Evolutionary conservation across 2,113 vertebrate species (phyloP), one percentile per base, ranked within the genome.

Genomic region (Protomyctophum bolini): DNA sequence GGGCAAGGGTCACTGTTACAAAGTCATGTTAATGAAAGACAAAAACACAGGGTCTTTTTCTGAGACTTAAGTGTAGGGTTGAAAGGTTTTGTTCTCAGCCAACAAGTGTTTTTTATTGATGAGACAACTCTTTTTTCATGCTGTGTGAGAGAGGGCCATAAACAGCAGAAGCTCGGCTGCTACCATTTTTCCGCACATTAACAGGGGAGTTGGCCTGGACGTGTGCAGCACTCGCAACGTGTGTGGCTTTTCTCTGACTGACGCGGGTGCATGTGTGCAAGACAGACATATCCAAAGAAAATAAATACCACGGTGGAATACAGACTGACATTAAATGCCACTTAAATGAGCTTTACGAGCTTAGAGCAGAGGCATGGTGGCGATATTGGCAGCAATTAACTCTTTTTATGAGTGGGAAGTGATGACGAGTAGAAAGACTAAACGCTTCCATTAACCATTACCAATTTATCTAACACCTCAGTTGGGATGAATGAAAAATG

Each of bases 201-300:
- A 69, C 48, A 75, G 54, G 62, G 14, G 78, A 68, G 72, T 83
- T 82, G 81, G 86, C 69, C 72, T 77, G 66, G 72, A 63, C 87
- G 84, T 86, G 83, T 85, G 83, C 63, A 29, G 77, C 0, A 8
- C 78, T 80, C 67, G 12, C 89, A 0, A 85, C 87, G 87, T 91
- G 90, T 92, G 90, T 83, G 91, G 90, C 64, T 88, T 89, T 73
- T 79, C 72, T 80, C 74, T 68, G 57, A 84, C 81, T 69, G 79
- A 75, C 64, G 5, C 48, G 76, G 64, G 49, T 59, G 73, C 66
- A 50, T 70, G 72, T 72, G 73, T 62, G 66, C 66, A 52, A 84
- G 58, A 49, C 62, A 52, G 59, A 79, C 75, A 68, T 73, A 86
- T 75, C 83, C 66, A 70, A 77, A 84, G 75, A 68, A 84, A 86